These are phyloP conservation scores for Diglossa cyanea DNA, from an alignment of 2,797 vertebrate genomes.

Conservation along the genomic window DNA sequence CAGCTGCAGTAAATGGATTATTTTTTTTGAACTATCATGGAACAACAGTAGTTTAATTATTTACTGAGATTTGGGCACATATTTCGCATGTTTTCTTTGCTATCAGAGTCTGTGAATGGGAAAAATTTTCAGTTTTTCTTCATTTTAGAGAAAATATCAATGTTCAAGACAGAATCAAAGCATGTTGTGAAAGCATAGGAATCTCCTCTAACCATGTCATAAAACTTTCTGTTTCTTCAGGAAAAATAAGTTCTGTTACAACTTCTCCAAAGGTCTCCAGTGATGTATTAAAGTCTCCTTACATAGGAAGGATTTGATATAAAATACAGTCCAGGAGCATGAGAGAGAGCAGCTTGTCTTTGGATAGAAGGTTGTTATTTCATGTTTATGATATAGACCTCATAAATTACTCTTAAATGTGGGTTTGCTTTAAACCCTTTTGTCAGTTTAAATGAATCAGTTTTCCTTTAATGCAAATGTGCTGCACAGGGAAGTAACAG, in stretches of 20 bases:
- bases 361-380: constrained; percentile 40
- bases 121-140: background rate
- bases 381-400: constrained; percentile 29
- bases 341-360: constrained; percentile 46
- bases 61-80: background rate
- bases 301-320: constrained; percentile 17
- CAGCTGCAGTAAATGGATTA: background rate
- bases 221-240: constrained; percentile 16
- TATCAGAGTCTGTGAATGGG: background rate
- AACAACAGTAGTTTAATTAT: background rate
- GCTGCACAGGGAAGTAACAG: background rate
- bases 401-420: constrained; percentile 52
- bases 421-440: constrained; percentile 20
- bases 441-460: constrained; percentile 20
- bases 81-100: background rate
- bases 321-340: constrained; percentile 40
- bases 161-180: background rate
- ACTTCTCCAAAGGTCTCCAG: constrained; percentile 30
- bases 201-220: background rate
- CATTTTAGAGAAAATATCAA: background rate
- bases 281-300: constrained; percentile 47
- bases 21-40: background rate
- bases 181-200: background rate
- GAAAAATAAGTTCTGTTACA: constrained; percentile 14
- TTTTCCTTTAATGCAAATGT: background rate